Evolutionary conservation across 2,888 invertebrate species (phyloP), one percentile per base, ranked within the genome.

Genomic region (Aelia acuminata): DNA sequence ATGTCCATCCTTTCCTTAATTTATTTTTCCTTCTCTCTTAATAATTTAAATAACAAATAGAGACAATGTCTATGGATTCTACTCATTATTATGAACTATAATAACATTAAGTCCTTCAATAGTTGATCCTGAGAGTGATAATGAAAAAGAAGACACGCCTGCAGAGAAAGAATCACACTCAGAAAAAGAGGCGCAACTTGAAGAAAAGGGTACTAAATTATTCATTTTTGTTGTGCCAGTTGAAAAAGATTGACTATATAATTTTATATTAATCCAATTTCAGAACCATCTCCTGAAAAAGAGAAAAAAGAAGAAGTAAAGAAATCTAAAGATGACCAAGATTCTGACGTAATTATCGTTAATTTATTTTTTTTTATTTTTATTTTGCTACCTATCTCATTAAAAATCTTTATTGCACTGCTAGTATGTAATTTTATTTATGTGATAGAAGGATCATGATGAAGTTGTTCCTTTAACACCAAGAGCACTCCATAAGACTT

Each of bases 401-500:
- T 18, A 70, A 35, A 18, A 35, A 70, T 7, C 13, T 0, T 80
- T 22, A 43, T 80, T 3, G 0, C 43, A 47, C 7, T 80, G 11
- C 80, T 80, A n/a, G 43, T 43, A n/a, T 18, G 22, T 80, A 80
- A 39, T 13, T 80, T 43, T 1, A n/a, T 80, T 80, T 87, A 53
- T 50, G 53, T 88, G 87, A 63, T 53, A 89, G 87, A 89, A 90
- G 88, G 89, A 84, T 35, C 88, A 80, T 43, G 90, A 90, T 31
- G 90, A 90, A 50, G 89, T 90, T 26, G 89, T 90, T 22, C 90
- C 89, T 48, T 87, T 90, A 20, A 91, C 94, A 91, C 94, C 95
- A 0, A 94, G 96, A 87, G 95, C 97, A 4, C 93, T 99, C 75
- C 99, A 99, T 92, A 97, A 98, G 92, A 99, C 99, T 0, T 97